Conservation (phyloP, 2,888 invertebrate species). For the Scrobipalpa costella region DNA sequence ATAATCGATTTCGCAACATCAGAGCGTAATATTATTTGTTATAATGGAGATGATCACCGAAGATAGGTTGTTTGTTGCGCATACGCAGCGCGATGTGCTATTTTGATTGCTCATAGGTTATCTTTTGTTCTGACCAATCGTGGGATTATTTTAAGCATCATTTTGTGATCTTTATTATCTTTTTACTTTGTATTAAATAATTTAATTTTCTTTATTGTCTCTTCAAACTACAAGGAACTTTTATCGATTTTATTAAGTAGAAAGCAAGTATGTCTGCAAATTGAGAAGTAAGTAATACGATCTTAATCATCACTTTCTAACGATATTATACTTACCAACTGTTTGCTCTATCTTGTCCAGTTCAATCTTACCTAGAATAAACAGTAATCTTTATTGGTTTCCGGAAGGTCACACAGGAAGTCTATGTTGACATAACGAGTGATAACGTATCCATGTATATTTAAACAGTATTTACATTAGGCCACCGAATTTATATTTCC, state of each 20-base stretch:
- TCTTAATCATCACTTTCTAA: background rate
- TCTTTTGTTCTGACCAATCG: background rate
- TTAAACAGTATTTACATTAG: constrained; percentile 31
- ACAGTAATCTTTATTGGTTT: constrained; percentile 17
- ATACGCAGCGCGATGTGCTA: constrained; percentile 14
- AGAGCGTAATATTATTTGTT: constrained; percentile 16
- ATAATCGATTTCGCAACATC: constrained; percentile 18
- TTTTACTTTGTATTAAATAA: background rate
- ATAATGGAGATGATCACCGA: constrained; percentile 15
- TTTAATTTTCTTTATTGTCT: too few species aligned
- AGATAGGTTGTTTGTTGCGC: constrained; percentile 13
- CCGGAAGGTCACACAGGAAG: constrained; percentile 38
- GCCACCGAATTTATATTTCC: constrained; percentile 32
- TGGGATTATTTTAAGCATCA: constrained; percentile 1
- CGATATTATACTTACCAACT: constrained; percentile 2
- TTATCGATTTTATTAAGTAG: background rate
- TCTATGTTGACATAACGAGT: constrained; percentile 34
- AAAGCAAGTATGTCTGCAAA: background rate
- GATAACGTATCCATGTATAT: constrained; percentile 36
- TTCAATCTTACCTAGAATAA: constrained; percentile 12
- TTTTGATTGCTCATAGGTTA: constrained; percentile 18
- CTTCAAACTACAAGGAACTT: too few species aligned
- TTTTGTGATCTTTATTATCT: background rate
- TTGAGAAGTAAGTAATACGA: background rate
- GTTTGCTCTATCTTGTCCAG: constrained; percentile 14